A percentile compares a stretch with the other conserved stretches of the same genome.
phyloP scores from a whole-genome alignment of 2,797 vertebrate species.

The Pogonophryne albipinna region DNA sequence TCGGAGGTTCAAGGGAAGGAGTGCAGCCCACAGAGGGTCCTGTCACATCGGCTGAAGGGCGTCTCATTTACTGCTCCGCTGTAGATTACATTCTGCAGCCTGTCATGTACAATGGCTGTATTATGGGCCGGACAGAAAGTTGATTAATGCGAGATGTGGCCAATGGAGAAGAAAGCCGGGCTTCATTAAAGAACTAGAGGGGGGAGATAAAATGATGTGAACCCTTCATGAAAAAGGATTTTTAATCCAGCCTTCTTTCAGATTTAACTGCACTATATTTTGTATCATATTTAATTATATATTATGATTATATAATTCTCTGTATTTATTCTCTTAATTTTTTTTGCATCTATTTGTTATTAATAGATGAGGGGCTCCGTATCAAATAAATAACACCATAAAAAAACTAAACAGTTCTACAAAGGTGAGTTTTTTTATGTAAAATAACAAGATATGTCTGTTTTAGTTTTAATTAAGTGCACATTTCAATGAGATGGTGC shows the following conservation, averaged over 20 bases:
- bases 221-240: not conserved
- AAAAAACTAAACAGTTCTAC: not conserved
- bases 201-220: not conserved
- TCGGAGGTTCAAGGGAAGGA: conserved; percentile 35
- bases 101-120: conserved; percentile 59
- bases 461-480: not conserved
- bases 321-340: too few relatives aligned
- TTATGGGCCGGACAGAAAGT: conserved; percentile 44
- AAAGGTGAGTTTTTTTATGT: conserved; percentile 4
- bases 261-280: too few relatives aligned
- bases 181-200: conserved; percentile 23
- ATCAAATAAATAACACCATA: not conserved
- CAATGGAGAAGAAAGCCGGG: conserved; percentile 40
- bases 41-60: conserved; percentile 60
- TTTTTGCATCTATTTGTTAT: too few relatives aligned
- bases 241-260: not conserved
- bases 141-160: conserved; percentile 51
- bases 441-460: not conserved
- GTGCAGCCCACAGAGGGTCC: conserved; percentile 37
- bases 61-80: conserved; percentile 37
- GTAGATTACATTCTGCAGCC: conserved; percentile 59
- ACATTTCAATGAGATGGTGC: too few relatives aligned
- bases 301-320: too few relatives aligned
- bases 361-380: too few relatives aligned
- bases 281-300: too few relatives aligned